phyloP scores from a whole-genome alignment of 2,888 invertebrate species.

The Panorpa germanica region DNA sequence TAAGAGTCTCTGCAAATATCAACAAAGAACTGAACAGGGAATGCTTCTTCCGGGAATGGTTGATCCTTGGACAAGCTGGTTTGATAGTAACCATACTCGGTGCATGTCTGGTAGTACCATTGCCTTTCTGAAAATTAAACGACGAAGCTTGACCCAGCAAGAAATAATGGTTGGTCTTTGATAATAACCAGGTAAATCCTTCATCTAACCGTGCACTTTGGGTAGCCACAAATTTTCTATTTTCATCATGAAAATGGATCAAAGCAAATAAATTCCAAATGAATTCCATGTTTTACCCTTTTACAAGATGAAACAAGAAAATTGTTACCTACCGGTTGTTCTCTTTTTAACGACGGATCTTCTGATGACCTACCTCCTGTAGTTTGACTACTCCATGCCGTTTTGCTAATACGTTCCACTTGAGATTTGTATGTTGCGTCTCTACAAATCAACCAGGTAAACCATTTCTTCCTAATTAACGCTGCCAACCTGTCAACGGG shows the following conservation, averaged over 20 bases:
- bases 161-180: slow-evolving; percentile 2
- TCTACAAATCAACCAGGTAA: slow-evolving; percentile 1
- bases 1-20: slow-evolving; percentile 19
- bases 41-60: slow-evolving; percentile 33
- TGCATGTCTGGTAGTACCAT: slow-evolving; percentile 74
- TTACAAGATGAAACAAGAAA: no score
- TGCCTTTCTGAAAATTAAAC: slow-evolving; percentile 34
- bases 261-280: no score
- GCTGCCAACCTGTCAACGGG: not conserved
- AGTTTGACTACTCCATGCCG: no score
- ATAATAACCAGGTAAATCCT: no score
- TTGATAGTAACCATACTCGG: slow-evolving; percentile 73
- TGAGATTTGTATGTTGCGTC: not conserved
- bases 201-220: no score
- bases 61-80: slow-evolving; percentile 38
- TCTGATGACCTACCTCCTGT: no score
- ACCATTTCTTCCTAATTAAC: not conserved
- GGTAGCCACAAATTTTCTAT: no score
- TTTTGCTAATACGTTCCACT: slow-evolving; percentile 3
- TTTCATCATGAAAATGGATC: no score
- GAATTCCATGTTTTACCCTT: no score
- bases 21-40: slow-evolving; percentile 18
- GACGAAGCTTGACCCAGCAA: not conserved
- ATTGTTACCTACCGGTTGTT: no score
- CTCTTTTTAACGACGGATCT: no score